Conservation (phyloP, 2,797 vertebrate genomes). For the Triplophysa bombifrons region DNA sequence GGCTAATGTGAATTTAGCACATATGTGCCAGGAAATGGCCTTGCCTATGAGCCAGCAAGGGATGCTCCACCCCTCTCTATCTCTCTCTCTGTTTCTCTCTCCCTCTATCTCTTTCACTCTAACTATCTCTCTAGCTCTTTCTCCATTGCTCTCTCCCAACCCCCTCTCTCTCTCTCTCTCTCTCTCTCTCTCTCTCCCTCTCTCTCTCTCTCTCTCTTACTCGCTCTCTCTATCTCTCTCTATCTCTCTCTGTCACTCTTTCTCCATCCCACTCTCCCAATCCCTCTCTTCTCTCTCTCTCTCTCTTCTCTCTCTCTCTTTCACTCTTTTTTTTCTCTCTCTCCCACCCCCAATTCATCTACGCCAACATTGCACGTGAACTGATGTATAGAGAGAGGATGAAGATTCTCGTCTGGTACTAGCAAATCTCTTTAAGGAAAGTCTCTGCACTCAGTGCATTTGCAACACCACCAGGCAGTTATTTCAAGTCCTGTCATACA, state of each 20-base stretch:
- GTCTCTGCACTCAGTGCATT: no score
- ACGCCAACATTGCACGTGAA: neutral
- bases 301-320: neutral
- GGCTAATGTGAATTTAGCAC: slow-evolving; percentile 59
- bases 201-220: no score
- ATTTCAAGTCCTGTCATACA: no score
- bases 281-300: neutral
- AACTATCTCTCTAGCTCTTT: no score
- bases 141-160: no score
- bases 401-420: neutral
- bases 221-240: no score
- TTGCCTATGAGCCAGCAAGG: slow-evolving; percentile 44
- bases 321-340: neutral
- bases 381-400: neutral
- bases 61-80: neutral
- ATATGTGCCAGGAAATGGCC: slow-evolving; percentile 59
- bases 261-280: neutral
- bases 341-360: neutral
- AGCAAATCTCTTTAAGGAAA: neutral
- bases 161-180: no score
- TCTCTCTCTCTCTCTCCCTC: no score
- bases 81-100: neutral
- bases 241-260: no score
- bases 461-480: no score
- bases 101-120: neutral